These are phyloP conservation scores for Enteromius viviparus DNA, from an alignment of 2,797 vertebrate genomes.

Conservation along the genomic window DNA sequence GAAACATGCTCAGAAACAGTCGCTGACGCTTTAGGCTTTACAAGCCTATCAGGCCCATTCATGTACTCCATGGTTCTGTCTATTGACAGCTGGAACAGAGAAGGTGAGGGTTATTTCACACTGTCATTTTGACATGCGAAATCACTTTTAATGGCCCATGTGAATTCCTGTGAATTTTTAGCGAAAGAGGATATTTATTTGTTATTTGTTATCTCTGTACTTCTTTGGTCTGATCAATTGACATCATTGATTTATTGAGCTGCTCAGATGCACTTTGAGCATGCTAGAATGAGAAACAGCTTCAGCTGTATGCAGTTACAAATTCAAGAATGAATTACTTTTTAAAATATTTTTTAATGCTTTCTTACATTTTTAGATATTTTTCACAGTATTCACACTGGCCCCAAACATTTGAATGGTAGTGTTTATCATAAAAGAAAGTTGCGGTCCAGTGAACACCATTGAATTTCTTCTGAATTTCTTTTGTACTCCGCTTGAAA, in stretches of 20 bases:
- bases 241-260: background rate
- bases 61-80: constrained; percentile 33
- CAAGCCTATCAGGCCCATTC: constrained; percentile 50
- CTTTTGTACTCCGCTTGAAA: background rate
- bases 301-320: background rate
- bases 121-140: background rate
- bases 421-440: background rate
- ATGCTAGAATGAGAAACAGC: constrained; percentile 1
- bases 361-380: no score
- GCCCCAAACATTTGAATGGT: background rate
- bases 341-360: no score
- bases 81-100: constrained; percentile 30
- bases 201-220: constrained; percentile 9
- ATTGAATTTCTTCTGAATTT: background rate
- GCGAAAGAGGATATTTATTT: background rate
- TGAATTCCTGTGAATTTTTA: background rate
- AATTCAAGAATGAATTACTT: no score
- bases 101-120: constrained; percentile 1
- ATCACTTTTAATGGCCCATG: constrained; percentile 6
- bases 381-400: no score
- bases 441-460: background rate
- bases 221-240: background rate
- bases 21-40: constrained; percentile 28
- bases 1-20: constrained; percentile 55
- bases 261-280: constrained; percentile 7